phyloP scores from a whole-genome alignment of 2,888 invertebrate genomes.

The Bombylius discolor region DNA sequence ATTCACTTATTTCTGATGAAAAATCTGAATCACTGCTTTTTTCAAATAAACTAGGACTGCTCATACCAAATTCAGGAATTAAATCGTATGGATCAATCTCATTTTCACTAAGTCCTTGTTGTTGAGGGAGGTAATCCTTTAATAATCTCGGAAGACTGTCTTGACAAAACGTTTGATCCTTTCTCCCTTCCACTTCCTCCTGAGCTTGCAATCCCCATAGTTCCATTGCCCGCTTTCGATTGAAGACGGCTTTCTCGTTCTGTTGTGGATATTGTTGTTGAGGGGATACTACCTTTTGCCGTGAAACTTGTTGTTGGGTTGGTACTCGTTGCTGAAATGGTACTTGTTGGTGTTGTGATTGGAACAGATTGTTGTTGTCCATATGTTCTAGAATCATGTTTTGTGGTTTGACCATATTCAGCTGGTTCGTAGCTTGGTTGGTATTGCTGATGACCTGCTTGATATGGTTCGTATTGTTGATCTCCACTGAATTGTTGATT shows the following conservation, averaged over 20 bases:
- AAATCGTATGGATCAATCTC: slow-evolving; percentile 26
- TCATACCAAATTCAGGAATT: slow-evolving; percentile 29
- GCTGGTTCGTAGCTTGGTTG: background rate
- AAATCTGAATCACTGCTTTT: slow-evolving; percentile 21
- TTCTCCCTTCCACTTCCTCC: slow-evolving; percentile 21
- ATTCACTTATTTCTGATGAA: slow-evolving; percentile 23
- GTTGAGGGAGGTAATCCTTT: slow-evolving; percentile 22
- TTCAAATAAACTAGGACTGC: slow-evolving; percentile 35
- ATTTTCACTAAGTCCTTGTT: slow-evolving; percentile 17
- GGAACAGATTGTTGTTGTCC: slow-evolving; percentile 11
- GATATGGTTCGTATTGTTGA: background rate
- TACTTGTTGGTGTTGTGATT: slow-evolving; percentile 15
- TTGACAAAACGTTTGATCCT: slow-evolving; percentile 23
- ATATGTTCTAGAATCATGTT: slow-evolving; percentile 7
- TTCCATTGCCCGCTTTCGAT: slow-evolving; percentile 33
- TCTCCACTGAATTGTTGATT: slow-evolving; percentile 5
- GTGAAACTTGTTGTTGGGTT: slow-evolving; percentile 13
- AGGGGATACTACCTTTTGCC: slow-evolving; percentile 7
- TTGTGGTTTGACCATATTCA: slow-evolving; percentile 11
- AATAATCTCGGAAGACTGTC: slow-evolving; percentile 36
- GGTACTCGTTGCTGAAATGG: slow-evolving; percentile 10
- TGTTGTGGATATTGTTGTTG: slow-evolving; percentile 21
- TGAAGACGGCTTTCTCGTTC: slow-evolving; percentile 24
- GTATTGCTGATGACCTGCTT: background rate
- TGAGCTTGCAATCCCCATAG: slow-evolving; percentile 32